Evolutionary conservation across 1,140 invertebrate species (phyloP).

Genomic region (Oryzaephilus surinamensis): DNA sequence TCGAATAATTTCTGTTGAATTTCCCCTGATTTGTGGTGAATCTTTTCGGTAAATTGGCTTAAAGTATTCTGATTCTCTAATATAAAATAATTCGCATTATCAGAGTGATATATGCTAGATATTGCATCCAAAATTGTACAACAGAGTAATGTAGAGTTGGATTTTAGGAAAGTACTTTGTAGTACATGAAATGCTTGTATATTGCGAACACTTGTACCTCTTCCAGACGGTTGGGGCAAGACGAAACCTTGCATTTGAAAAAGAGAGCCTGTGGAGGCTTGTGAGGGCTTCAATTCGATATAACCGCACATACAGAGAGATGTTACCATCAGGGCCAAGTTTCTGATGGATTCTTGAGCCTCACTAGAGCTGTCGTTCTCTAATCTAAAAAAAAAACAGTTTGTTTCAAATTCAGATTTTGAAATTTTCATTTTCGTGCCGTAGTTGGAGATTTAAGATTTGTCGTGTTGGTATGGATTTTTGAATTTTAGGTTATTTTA

Average conservation of each 20-base stretch:
- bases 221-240: conserved; percentile 78
- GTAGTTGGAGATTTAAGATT: too few relatives aligned
- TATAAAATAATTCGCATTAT: conserved; percentile 98
- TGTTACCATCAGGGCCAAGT: conserved; percentile 85
- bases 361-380: conserved; percentile 66
- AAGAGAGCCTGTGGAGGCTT: conserved; percentile 74
- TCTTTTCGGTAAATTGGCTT: conserved; percentile 91
- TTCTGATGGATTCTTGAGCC: conserved; percentile 80
- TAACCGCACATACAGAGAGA: conserved; percentile 91
- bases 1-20: conserved; percentile 96
- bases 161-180: conserved; percentile 87
- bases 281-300: conserved; percentile 73
- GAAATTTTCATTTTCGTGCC: neutral
- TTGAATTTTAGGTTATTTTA: conserved; percentile 4
- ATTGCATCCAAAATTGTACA: conserved; percentile 91
- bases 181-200: conserved; percentile 91
- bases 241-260: conserved; percentile 91
- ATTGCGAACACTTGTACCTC: conserved; percentile 83
- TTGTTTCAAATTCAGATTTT: neutral
- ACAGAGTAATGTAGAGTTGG: conserved; percentile 72
- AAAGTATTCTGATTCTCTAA: conserved; percentile 92
- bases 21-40: conserved; percentile 78
- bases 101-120: conserved; percentile 92
- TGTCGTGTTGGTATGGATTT: too few relatives aligned
- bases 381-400: conserved; percentile 47